phyloP scores from a whole-genome alignment of 2,113 vertebrate genomes.

The Columba janthina region DNA sequence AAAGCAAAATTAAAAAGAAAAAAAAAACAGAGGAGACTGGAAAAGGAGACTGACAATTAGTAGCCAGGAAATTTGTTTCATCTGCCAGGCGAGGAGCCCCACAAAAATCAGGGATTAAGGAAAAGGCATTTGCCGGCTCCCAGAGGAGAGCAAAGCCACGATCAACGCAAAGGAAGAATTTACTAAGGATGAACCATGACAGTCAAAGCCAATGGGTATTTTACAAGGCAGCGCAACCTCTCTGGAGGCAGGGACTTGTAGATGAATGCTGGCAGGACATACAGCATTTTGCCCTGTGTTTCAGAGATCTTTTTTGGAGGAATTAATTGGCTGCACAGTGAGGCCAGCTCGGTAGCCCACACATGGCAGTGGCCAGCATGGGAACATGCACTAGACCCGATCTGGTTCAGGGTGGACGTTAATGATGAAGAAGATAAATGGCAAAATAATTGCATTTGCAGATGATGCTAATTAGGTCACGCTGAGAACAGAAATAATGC shows the following conservation, averaged over 20 bases:
- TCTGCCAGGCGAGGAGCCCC: not conserved
- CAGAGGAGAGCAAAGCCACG: not conserved
- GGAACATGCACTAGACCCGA: not conserved
- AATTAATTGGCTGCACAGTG: not conserved
- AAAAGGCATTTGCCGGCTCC: conserved; percentile 36
- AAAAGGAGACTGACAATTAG: conserved; percentile 56
- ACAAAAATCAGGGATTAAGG: conserved; percentile 46
- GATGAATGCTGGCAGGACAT: conserved; percentile 20
- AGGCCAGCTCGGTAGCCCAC: not conserved
- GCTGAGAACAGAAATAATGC: not conserved
- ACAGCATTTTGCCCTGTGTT: not conserved
- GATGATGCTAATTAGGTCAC: conserved; percentile 1
- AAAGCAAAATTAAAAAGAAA: conserved; percentile 1
- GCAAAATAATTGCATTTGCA: conserved; percentile 20
- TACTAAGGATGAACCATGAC: not conserved
- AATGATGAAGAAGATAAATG: not conserved
- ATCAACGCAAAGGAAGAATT: conserved; percentile 4
- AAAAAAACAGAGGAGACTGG: not conserved
- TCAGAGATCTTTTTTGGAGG: not conserved
- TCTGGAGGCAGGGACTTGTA: not conserved
- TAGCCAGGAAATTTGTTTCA: conserved; percentile 64
- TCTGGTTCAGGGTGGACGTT: not conserved
- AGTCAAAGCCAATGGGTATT: not conserved
- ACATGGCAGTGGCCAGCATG: rapidly evolving
- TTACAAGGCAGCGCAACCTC: conserved; percentile 8